Base-by-base conservation (phyloP, 2,113 vertebrate species). In the Limanda limanda region DNA sequence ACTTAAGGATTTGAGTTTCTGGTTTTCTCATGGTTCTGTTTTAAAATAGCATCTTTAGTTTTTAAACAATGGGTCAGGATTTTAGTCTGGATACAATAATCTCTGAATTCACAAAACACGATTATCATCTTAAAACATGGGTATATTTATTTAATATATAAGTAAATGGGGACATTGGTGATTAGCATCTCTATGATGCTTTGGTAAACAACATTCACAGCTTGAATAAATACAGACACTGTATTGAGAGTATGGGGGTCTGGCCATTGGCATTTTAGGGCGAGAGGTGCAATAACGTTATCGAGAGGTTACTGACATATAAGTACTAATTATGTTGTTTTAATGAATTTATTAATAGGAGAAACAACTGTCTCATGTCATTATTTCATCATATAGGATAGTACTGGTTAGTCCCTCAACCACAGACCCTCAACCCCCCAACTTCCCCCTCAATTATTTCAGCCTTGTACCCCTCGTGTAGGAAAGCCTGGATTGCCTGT, bases 401-500 rank as follows among this genome's bases (percentile, higher is more conserved):
- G 71, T 8, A 17, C 6, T 21, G 2, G 20, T 47, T 21, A 31
- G 5, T 4, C 10, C 15, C 12, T 15, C 5, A 2, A 2, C 25
- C n/a, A 59, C 23, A 57, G 23, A 59, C 57, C 15, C 27, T 2
- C 35, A 63, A n/a, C 5, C 35, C 10, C 35, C 31, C 27, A 37
- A 18, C 18, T n/a, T 12, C 11, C 24, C 12, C 4, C 0, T 56
- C 20, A 42, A 35, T 2, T 1, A 24, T 62, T 51, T 73, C n/a
- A 72, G 6, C 37, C 11, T 56, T 52, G 35, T 6, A 37, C 27
- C 52, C 45, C 21, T n/a, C 0, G 48, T 23, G 15, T 17, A 64
- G 27, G 64, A 74, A 61, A 61, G 24, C 18, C 24, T 71, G 55
- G 27, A 45, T 63, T 35, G 56, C 58, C 45, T 48, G 45, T 58